Base-by-base conservation (phyloP, 2,888 invertebrate species). In the Hydrotaea cyrtoneurina region DNA sequence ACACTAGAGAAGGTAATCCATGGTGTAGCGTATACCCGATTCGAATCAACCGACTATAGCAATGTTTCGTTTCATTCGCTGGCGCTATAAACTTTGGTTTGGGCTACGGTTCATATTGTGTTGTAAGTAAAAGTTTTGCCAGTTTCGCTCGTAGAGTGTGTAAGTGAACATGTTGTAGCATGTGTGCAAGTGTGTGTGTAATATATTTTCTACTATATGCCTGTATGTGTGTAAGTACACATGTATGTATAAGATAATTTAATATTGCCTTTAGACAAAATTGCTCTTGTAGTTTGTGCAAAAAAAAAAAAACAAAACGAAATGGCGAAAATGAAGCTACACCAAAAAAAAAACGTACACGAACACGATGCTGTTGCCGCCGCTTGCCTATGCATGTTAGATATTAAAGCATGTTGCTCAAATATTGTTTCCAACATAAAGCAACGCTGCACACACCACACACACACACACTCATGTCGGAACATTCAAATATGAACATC, bases 201-300 rank as follows among this genome's bases (percentile, higher is more conserved):
- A 64, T 31, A 31, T 17, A n/a, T 36, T 8, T 26, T 2, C 23
- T 5, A 11, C 17, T 62, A 8, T 36, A 36, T 36, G 31, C 15
- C 1, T 26, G 11, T 1, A 59, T 64, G 36, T 23, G 0, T 62
- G 50, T 75, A 59, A 64, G 46, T 46, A 39, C 11, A 39, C 39
- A 39, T 13, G 13, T 39, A 39, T 39, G 74, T 74, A 78, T 53
- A 84, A 72, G 53, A 77, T 85, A 84, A 84, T 81, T 81, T 81
- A 84, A 84, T 84, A 81, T 81, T 81, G 66, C 81, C 78, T 73
- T 76, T 76, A 76, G 81, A 73, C 59, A 79, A 81, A 79, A 77
- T 79, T 76, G 78, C 39, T 79, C 78, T 78, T 76, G 75, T 76
- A 78, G 55, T 43, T 73, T 69, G 19, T 2, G 23, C 0, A 3